Evolutionary conservation across 2,113 vertebrate genomes (phyloP), one percentile per base, ranked within the genome.

Genomic region (Zosterops hypoxanthus): DNA sequence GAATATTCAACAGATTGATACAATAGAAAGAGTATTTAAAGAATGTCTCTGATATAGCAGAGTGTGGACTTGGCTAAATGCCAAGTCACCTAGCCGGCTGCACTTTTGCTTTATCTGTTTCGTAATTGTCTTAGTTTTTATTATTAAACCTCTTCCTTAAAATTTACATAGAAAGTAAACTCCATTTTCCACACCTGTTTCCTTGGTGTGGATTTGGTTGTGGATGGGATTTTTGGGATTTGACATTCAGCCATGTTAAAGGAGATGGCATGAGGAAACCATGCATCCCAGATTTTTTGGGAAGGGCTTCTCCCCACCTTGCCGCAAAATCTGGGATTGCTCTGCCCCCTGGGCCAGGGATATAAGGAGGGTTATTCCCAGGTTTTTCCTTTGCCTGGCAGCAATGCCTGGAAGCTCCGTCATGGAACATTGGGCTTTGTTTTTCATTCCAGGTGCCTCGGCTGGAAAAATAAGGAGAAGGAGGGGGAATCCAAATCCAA

Each of bases 221-320:
- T 63, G 39, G 20, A 8, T 2, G n/a, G 26, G 21, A 2, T 39
- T 86, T 61, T 16, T 6, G 42, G 22, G 52, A 16, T 17, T 36
- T 57, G 13, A 17, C 50, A 5, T 47, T 57, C 11, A 20, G 24
- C 28, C 9, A 2, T 0, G 0, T 13, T 12, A 1, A 25, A 23
- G 80, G 36, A 42, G 23, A 29, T 0, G 12, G 39, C 8, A 19
- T 7, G 2, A 5, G 15, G 9, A 22, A 12, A 52, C 29, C 17
- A 8, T 2, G 23, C 14, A 14, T 11, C 18, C 56, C 0, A 0
- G 8, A 25, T 34, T 21, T 26, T 33, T 34, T 42, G 34, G 70
- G 64, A 57, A 1, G 0, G 23, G 6, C 21, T 94, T 81, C 41
- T 71, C 59, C 39, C 18, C 1, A 4, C 17, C 47, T 42, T 3